Percentiles rank a stretch among this genome's conserved stretches.
These are phyloP conservation scores for Eptatretus atami DNA, from an alignment of 2,797 vertebrate genomes.

Conservation along the genomic window DNA sequence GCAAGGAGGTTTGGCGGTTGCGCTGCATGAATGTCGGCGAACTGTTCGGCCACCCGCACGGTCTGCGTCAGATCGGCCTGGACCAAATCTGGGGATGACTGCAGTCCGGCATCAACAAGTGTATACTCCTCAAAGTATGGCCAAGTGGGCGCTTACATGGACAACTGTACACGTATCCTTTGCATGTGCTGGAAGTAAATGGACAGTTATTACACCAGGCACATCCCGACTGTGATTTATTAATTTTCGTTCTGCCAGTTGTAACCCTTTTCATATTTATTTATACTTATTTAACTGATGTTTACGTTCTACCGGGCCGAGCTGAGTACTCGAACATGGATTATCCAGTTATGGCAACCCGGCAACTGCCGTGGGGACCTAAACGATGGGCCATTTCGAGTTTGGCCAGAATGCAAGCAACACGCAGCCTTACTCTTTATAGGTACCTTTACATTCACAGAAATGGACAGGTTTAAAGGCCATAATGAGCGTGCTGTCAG, in stretches of 20 bases:
- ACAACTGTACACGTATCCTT: slow-evolving; percentile 98
- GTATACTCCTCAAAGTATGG: slow-evolving; percentile 92
- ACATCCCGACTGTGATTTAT: background rate
- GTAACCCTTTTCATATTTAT: slow-evolving; percentile 6
- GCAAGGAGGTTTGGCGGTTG: too few species aligned
- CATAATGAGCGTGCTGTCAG: too few species aligned
- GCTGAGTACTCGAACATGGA: too few species aligned
- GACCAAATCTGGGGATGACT: slow-evolving; percentile 99
- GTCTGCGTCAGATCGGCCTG: slow-evolving; percentile 88
- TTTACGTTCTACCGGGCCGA: too few species aligned
- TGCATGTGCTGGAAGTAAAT: slow-evolving; percentile 7
- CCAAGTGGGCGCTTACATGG: slow-evolving; percentile 94
- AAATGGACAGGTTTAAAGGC: too few species aligned
- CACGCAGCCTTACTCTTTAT: too few species aligned
- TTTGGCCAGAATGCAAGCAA: too few species aligned
- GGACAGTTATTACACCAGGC: slow-evolving; percentile 3
- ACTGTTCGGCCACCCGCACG: slow-evolving; percentile 66
- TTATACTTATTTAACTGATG: background rate
- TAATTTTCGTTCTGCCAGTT: slow-evolving; percentile 2
- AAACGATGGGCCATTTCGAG: too few species aligned
- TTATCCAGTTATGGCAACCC: too few species aligned
- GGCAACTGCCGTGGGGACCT: too few species aligned
- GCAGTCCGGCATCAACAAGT: slow-evolving; percentile 82
- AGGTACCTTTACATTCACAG: too few species aligned
- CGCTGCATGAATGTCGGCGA: slow-evolving; percentile 40